Evolutionary conservation across 2,888 invertebrate species (phyloP), one percentile per base, ranked within the genome.

Genomic region (Abscondita cerata): DNA sequence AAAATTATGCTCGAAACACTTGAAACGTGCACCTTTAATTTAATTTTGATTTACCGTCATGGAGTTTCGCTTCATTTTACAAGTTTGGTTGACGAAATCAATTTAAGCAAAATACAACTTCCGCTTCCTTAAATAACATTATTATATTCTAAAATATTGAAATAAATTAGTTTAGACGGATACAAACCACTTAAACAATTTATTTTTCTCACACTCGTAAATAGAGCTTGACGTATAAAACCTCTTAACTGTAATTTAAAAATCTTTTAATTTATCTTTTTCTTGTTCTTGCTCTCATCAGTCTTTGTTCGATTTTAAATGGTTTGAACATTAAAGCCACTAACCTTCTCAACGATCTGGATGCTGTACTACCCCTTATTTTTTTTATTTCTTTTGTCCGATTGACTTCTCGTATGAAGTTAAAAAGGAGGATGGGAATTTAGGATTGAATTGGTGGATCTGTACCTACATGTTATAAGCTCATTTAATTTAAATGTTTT

Each of bases 171-270:
- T 2, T 25, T 25, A 25, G 25, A 25, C 25, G 25, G 25, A 25
- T 25, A 25, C 25, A 25, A 25, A 25, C 25, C 25, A 25, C 25
- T 25, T 25, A 25, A 46, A 62, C 48, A 55, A 52, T 58, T 60
- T 65, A 57, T 64, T 53, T 66, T 59, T 66, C 60, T 64, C 59
- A 54, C 58, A 55, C 46, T 51, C 48, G 40, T 19, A 13, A 55
- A 38, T 47, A 13, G 48, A 33, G 41, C 18, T 55, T 40, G 51
- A 44, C 59, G 48, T 62, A 64, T 62, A 57, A 25, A 25, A 25
- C 4, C 60, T 61, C 67, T 63, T 50, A 34, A 50, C 59, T 52
- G 61, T 65, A 67, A 67, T 67, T 65, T 57, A 50, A 40, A 36
- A 25, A 25, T 25, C 25, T 25, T 25, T 25, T 25, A 25, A 25